Evolutionary conservation across 2,888 invertebrate species (phyloP).

Genomic region (Coleophora flavipennella): DNA sequence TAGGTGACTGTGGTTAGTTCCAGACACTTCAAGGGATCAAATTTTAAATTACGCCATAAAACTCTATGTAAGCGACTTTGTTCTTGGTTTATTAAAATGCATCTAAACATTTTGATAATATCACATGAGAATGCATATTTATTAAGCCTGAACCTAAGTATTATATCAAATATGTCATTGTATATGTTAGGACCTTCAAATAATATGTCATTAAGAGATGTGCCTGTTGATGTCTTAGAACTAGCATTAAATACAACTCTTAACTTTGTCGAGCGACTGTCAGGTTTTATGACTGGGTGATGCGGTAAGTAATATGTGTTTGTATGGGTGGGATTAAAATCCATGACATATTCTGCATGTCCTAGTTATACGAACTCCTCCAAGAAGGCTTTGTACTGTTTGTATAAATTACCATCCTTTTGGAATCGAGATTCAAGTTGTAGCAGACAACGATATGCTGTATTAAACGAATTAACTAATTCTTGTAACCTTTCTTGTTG

Average conservation of each 20-base stretch:
- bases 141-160: conserved; percentile 12
- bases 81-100: conserved; percentile 9
- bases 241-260: conserved; percentile 10
- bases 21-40: conserved; percentile 4
- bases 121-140: conserved; percentile 12
- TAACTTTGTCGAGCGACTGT: conserved; percentile 4
- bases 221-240: conserved; percentile 8
- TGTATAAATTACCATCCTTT: conserved; percentile 6
- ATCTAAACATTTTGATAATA: conserved; percentile 12
- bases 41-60: conserved; percentile 6
- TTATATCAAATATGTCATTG: conserved; percentile 12
- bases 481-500: conserved; percentile 7
- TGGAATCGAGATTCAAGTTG: conserved; percentile 11
- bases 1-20: conserved; percentile 8
- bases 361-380: conserved; percentile 12
- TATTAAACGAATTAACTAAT: conserved; percentile 11
- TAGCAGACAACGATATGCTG: conserved; percentile 12
- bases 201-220: conserved; percentile 13
- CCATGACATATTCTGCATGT: conserved; percentile 10
- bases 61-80: conserved; percentile 6
- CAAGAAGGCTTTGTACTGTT: conserved; percentile 11
- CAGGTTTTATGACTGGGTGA: conserved; percentile 9
- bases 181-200: conserved; percentile 16
- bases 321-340: conserved; percentile 4
- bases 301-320: conserved; percentile 8